A percentile compares a stretch with the other conserved stretches of the same genome.
Evolutionary conservation across 2,113 vertebrate genomes (phyloP).

Genomic region (Centropristis striata): DNA sequence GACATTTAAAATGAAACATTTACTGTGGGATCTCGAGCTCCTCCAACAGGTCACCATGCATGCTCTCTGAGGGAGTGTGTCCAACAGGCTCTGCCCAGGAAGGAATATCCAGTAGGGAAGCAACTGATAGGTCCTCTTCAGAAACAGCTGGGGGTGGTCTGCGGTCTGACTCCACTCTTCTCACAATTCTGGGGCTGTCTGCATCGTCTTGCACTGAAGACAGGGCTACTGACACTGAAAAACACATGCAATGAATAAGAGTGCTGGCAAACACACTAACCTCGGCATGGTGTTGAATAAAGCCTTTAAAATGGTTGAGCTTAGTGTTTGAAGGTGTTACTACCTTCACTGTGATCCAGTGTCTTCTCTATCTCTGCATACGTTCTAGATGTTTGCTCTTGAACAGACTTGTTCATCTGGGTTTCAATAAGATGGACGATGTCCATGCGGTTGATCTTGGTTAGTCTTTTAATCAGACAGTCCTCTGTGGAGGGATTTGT

Average conservation of each 20-base stretch:
- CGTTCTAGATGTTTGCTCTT: constrained; percentile 86
- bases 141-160: constrained; percentile 93
- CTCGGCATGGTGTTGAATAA: not conserved
- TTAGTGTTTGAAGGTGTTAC: not conserved
- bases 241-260: not conserved
- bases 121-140: constrained; percentile 94
- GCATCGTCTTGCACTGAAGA: constrained; percentile 93
- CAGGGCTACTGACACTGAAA: constrained; percentile 86
- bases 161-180: constrained; percentile 83
- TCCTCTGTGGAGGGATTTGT: constrained; percentile 85
- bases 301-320: not conserved
- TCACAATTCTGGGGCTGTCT: constrained; percentile 84
- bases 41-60: constrained; percentile 89
- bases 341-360: constrained; percentile 97
- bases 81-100: constrained; percentile 88
- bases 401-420: constrained; percentile 88
- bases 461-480: constrained; percentile 92
- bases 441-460: constrained; percentile 98
- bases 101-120: constrained; percentile 90
- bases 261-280: not conserved
- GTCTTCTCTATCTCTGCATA: constrained; percentile 94
- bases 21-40: constrained; percentile 87
- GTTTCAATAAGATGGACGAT: constrained; percentile 97
- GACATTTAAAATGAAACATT: constrained; percentile 43
- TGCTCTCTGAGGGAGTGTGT: constrained; percentile 88